phyloP scores from a whole-genome alignment of 2,797 vertebrate species.

The Lacerta agilis region DNA sequence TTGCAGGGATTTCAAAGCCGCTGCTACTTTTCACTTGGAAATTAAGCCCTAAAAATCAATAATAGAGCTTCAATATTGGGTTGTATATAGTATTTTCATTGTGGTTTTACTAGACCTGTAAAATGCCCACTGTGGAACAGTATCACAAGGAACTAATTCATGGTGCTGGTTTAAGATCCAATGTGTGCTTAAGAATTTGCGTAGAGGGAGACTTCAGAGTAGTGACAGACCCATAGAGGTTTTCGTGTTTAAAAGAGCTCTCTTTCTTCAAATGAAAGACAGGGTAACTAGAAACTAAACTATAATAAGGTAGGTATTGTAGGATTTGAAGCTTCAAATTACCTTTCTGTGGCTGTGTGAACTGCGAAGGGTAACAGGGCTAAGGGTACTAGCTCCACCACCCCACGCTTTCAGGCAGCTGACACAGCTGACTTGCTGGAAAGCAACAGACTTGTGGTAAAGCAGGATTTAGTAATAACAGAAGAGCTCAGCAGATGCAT shows the following conservation, averaged over 20 bases:
- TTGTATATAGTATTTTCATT: slow-evolving; percentile 69
- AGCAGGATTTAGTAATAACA: slow-evolving; percentile 39
- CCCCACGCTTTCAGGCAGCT: background rate
- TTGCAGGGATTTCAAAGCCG: slow-evolving; percentile 60
- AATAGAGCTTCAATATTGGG: slow-evolving; percentile 61
- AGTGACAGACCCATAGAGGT: slow-evolving; percentile 48
- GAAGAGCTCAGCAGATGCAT: slow-evolving; percentile 30
- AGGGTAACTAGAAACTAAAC: slow-evolving; percentile 66
- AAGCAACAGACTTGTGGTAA: slow-evolving; percentile 19
- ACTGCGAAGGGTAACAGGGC: slow-evolving; percentile 52
- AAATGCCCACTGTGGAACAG: slow-evolving; percentile 58
- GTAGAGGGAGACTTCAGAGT: slow-evolving; percentile 50
- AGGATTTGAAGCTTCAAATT: slow-evolving; percentile 61
- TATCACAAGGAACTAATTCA: slow-evolving; percentile 63
- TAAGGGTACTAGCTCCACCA: slow-evolving; percentile 31
- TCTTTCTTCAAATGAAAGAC: slow-evolving; percentile 54
- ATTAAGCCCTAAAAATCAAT: slow-evolving; percentile 66
- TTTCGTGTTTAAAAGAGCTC: slow-evolving; percentile 64
- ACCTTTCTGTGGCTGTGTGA: slow-evolving; percentile 64
- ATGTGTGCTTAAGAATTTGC: slow-evolving; percentile 38
- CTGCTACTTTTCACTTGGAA: slow-evolving; percentile 58
- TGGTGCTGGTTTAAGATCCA: slow-evolving; percentile 54
- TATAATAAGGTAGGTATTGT: slow-evolving; percentile 65
- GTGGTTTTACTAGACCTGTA: slow-evolving; percentile 70
- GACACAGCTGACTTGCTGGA: background rate